A percentile compares a stretch with the other conserved stretches of the same genome.
Conservation (phyloP, 2,888 invertebrate genomes). For the Aleiodes alternator region DNA sequence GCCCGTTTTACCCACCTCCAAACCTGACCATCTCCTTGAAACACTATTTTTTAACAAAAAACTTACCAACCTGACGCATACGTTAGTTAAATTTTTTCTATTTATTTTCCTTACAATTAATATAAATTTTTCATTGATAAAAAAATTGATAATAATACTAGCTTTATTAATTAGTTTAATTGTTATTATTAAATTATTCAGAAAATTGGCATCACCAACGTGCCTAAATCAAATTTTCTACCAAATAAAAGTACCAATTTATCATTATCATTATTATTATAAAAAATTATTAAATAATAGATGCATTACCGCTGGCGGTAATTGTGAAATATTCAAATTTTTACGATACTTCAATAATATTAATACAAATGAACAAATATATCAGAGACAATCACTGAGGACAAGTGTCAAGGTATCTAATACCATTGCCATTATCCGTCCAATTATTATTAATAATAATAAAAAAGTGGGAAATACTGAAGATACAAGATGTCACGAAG, state of each 20-base stretch:
- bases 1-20: slow-evolving; percentile 65
- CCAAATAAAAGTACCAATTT: slow-evolving; percentile 12
- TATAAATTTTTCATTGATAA: neutral
- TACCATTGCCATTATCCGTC: slow-evolving; percentile 46
- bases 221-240: slow-evolving; percentile 48
- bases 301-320: slow-evolving; percentile 56
- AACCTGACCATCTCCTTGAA: slow-evolving; percentile 63
- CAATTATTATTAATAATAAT: slow-evolving; percentile 22
- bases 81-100: slow-evolving; percentile 1
- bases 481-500: slow-evolving; percentile 71
- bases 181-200: slow-evolving; percentile 11
- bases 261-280: slow-evolving; percentile 1
- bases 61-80: slow-evolving; percentile 67
- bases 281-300: slow-evolving; percentile 24
- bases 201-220: slow-evolving; percentile 45
- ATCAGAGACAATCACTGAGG: slow-evolving; percentile 16
- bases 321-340: slow-evolving; percentile 1
- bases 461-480: slow-evolving; percentile 50
- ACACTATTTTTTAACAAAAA: slow-evolving; percentile 60
- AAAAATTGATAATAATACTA: slow-evolving; percentile 11
- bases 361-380: neutral
- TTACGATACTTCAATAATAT: slow-evolving; percentile 1
- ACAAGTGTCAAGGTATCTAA: neutral
- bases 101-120: neutral
- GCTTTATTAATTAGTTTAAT: slow-evolving; percentile 9